A percentile compares a stretch with the other conserved stretches of the same genome.
Evolutionary conservation across 1,140 invertebrate genomes (phyloP).

Genomic region (Limonius californicus): DNA sequence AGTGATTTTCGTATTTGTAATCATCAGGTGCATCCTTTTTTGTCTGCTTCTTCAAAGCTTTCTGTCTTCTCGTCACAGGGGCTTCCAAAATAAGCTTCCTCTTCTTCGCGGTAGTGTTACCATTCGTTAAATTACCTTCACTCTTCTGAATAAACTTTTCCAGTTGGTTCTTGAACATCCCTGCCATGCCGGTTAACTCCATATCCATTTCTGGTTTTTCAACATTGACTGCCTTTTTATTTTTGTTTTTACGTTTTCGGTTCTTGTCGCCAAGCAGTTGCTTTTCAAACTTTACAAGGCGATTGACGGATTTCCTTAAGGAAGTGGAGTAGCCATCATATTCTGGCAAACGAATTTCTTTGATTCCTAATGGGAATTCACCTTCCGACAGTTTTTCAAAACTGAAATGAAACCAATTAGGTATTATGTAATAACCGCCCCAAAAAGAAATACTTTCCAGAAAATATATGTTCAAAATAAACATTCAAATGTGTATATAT

Average conservation of each 20-base stretch:
- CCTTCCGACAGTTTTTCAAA: conserved; percentile 55
- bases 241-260: conserved; percentile 15
- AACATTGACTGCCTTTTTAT: not conserved
- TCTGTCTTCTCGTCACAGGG: not conserved
- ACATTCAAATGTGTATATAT: too few relatives aligned
- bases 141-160: conserved; percentile 14
- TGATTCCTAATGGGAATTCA: conserved; percentile 60
- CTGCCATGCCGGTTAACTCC: too few relatives aligned
- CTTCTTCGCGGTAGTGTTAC: not conserved
- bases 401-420: conserved; percentile 38
- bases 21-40: not conserved
- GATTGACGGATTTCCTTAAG: conserved; percentile 35
- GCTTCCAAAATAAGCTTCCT: not conserved
- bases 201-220: not conserved
- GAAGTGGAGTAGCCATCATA: conserved; percentile 34
- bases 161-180: too few relatives aligned
- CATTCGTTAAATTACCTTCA: not conserved
- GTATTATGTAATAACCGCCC: not conserved
- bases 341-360: conserved; percentile 46
- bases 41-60: conserved; percentile 1
- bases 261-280: conserved; percentile 31
- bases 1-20: conserved; percentile 12
- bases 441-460: not conserved
- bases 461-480: not conserved
- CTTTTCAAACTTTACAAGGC: conserved; percentile 39